Conservation (phyloP, 2,888 invertebrate species). For the Griposia aprilina region DNA sequence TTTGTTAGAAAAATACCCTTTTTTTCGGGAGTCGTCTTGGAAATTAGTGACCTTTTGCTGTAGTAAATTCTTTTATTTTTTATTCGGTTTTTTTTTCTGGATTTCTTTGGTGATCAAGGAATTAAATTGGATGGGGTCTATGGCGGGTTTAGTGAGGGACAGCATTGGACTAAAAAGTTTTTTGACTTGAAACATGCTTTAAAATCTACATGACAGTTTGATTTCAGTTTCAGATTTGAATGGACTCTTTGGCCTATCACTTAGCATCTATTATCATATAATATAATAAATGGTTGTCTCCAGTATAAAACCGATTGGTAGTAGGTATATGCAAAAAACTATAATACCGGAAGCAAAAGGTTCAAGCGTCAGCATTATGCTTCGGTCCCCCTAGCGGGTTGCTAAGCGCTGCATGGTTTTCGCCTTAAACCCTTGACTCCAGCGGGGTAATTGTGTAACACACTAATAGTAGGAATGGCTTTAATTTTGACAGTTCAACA, state of each 20-base stretch:
- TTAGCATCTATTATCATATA: too few relatives aligned
- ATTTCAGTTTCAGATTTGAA: neutral
- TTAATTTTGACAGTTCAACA: too few relatives aligned
- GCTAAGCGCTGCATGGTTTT: neutral
- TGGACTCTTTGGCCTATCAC: neutral
- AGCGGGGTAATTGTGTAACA: too few relatives aligned
- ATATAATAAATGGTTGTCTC: too few relatives aligned
- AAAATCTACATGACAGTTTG: neutral
- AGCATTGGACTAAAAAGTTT: neutral
- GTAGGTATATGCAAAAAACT: too few relatives aligned
- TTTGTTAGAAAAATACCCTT: slow-evolving; percentile 76
- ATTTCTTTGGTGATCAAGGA: neutral
- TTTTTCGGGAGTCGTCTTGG: slow-evolving; percentile 46
- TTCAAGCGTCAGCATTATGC: neutral
- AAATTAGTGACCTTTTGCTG: slow-evolving; percentile 62
- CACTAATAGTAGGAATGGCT: too few relatives aligned
- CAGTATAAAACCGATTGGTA: too few relatives aligned
- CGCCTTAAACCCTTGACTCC: too few relatives aligned
- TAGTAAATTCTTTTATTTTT: slow-evolving; percentile 54
- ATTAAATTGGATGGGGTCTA: neutral
- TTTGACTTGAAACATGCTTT: neutral
- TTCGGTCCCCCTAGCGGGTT: neutral
- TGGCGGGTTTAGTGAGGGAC: neutral
- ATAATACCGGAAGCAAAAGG: neutral
- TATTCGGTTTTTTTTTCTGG: slow-evolving; percentile 25